phyloP scores from a whole-genome alignment of 2,113 vertebrate species.

The Hirundichthys speculiger region DNA sequence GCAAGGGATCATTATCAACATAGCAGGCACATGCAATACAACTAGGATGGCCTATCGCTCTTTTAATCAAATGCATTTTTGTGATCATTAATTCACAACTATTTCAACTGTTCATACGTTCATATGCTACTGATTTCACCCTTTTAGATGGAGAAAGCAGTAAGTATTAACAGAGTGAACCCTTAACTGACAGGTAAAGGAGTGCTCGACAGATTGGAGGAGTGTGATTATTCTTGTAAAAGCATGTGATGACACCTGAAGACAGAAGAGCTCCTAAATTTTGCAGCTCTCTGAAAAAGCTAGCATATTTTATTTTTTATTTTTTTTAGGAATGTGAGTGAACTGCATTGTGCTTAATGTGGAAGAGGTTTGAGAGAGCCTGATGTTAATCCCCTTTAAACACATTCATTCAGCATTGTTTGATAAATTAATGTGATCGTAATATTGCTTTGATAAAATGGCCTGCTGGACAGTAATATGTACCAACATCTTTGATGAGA shows the following conservation, averaged over 20 bases:
- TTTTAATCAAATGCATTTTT: no score
- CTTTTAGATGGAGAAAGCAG: constrained; percentile 70
- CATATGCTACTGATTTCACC: constrained; percentile 37
- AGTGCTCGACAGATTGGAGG: background rate
- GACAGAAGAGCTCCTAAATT: background rate
- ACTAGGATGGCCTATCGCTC: no score
- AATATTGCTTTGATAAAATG: background rate
- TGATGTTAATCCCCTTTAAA: constrained; percentile 26
- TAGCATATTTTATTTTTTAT: constrained; percentile 12
- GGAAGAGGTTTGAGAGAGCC: constrained; percentile 12
- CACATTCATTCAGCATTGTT: background rate
- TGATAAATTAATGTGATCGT: background rate
- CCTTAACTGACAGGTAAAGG: constrained; percentile 57
- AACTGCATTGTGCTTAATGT: constrained; percentile 50
- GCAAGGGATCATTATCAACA: background rate
- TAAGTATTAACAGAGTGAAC: constrained; percentile 68
- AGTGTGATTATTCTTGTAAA: constrained; percentile 30
- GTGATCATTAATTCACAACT: background rate
- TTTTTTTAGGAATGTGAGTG: constrained; percentile 29
- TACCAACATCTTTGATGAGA: background rate
- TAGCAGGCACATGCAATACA: background rate
- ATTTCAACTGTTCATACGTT: background rate
- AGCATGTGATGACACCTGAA: constrained; percentile 50
- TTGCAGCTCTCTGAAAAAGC: constrained; percentile 14
- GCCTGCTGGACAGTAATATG: background rate